Evolutionary conservation across 2,113 vertebrate genomes (phyloP), one percentile per base, ranked within the genome.

Genomic region (Petrocephalus microphthalmus): DNA sequence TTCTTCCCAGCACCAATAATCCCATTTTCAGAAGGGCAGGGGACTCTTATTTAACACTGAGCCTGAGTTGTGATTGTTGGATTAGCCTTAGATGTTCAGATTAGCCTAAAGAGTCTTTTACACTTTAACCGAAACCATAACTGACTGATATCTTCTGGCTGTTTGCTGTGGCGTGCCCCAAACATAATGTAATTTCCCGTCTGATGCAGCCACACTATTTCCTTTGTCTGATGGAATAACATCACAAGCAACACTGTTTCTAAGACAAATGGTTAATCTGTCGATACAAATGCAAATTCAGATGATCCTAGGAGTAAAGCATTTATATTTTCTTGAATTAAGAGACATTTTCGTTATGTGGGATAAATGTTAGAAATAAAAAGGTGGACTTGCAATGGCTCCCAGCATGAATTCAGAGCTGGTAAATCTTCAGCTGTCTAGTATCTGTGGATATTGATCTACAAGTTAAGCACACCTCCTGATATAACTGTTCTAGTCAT

Each of bases 61-160:
- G 42, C 67, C 67, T 82, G 37, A 81, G 13, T 37, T 83, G 6
- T 22, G 45, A 17, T 47, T 83, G 81, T n/a, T 2, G 37, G 81
- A 67, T 67, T 67, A 67, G 1, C 60, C 60, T 67, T 67, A 10
- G 81, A 49, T n/a, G 37, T 13, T 83, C 81, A 83, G 81, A 22
- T 83, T 83, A 83, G 22, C 17, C 81, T 83, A 49, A 83, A 47
- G 20, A 37, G 81, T 83, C 81, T 67, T 67, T 67, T 67, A 67
- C 25, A 67, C 60, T 67, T 67, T 67, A 67, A 78, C 3, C 37
- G 71, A 78, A 37, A 78, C 33, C 2, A 29, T 78, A 78, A 78
- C 33, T 42, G 15, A 37, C 15, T 3, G 17, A 13, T 42, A 78
- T 78, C 3, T 64, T 64, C 25, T 64, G 57, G 2, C 57, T 64